Evolutionary conservation across 2,113 vertebrate genomes (phyloP).

Genomic region (Gorilla gorilla): DNA sequence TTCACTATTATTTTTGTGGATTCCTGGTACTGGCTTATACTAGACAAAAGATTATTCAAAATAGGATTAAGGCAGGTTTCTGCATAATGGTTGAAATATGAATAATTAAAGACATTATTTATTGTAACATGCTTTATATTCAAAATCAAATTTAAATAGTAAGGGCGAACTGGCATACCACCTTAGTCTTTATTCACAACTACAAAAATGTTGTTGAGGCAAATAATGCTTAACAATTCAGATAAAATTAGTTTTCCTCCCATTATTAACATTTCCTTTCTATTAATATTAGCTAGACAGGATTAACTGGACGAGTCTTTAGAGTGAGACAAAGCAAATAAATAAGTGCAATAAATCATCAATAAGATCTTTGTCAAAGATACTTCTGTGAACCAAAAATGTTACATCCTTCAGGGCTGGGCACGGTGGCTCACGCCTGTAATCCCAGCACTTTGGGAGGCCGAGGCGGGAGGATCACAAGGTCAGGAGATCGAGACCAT

Average conservation of each 20-base stretch:
- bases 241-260: slow-evolving; percentile 14
- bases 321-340: slow-evolving; percentile 3
- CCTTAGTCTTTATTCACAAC: background rate
- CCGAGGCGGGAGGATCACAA: too few relatives aligned
- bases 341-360: background rate
- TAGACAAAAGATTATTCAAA: background rate
- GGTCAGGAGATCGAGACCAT: too few relatives aligned
- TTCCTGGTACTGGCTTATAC: background rate
- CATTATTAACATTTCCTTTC: background rate
- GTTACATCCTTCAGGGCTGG: background rate
- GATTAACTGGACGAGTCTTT: background rate
- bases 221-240: background rate
- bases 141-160: slow-evolving; percentile 26
- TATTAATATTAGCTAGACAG: background rate
- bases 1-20: background rate
- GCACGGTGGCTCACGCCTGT: too few relatives aligned
- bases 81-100: background rate
- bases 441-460: too few relatives aligned
- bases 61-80: slow-evolving; percentile 10
- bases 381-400: background rate
- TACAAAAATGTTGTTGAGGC: background rate
- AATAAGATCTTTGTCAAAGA: background rate
- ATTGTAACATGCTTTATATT: background rate
- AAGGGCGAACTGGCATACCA: background rate
- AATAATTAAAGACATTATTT: background rate